Evolutionary conservation across 2,113 vertebrate species (phyloP).

Genomic region (Plestiodon gilberti): DNA sequence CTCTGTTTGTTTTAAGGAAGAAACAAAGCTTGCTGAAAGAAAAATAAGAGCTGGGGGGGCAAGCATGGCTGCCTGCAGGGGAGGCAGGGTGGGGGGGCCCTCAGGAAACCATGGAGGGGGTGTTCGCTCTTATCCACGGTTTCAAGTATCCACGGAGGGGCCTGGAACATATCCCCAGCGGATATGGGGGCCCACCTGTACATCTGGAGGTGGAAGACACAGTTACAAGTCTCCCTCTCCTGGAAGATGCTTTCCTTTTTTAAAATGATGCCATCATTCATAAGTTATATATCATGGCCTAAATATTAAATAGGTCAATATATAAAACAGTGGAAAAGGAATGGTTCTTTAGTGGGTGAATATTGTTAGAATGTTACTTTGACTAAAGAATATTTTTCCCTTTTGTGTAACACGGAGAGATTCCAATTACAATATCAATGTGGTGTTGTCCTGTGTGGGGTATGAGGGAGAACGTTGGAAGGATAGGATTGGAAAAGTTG

Average conservation of each 20-base stretch:
- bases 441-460: not conserved
- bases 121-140: no score
- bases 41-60: no score
- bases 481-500: not conserved
- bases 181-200: no score
- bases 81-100: no score
- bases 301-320: not conserved
- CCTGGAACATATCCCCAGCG: no score
- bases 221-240: not conserved
- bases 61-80: no score
- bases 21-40: no score
- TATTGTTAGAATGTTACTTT: not conserved
- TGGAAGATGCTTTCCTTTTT: not conserved
- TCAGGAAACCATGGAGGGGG: no score
- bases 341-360: not conserved
- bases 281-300: not conserved
- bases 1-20: no score
- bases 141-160: no score
- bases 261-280: no score
- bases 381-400: not conserved
- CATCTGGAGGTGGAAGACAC: not conserved
- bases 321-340: not conserved
- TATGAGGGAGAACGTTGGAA: not conserved
- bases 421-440: not conserved
- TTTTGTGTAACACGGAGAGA: not conserved